A percentile compares a stretch with the other conserved stretches of the same genome.
These are phyloP conservation scores for Platycheirus albimanus DNA, from an alignment of 2,888 invertebrate genomes.

Conservation along the genomic window DNA sequence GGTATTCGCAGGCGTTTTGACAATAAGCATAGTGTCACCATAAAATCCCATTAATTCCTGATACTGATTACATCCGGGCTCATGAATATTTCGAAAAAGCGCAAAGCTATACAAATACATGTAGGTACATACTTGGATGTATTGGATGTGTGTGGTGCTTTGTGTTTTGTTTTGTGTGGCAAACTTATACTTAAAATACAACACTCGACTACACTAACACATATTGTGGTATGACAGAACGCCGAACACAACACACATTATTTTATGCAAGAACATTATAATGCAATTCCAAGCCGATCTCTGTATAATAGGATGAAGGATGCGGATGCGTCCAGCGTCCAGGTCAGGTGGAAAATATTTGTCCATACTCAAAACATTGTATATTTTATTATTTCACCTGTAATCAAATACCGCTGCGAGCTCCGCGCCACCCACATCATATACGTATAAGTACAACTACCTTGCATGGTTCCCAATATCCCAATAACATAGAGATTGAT, in stretches of 20 bases:
- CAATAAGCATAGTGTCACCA: slow-evolving; percentile 67
- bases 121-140: no score
- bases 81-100: slow-evolving; percentile 51
- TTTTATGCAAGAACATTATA: slow-evolving; percentile 54
- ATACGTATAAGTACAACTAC: no score
- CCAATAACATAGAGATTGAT: slow-evolving; percentile 54
- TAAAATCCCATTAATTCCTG: slow-evolving; percentile 70
- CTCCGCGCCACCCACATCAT: no score
- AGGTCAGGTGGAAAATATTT: slow-evolving; percentile 62
- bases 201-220: not conserved
- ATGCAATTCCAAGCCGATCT: slow-evolving; percentile 21
- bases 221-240: not conserved
- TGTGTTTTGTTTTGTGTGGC: slow-evolving; percentile 2
- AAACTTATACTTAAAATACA: not conserved
- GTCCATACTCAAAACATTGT: slow-evolving; percentile 29
- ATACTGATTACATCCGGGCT: slow-evolving; percentile 71
- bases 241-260: slow-evolving; percentile 8
- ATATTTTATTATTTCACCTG: slow-evolving; percentile 62
- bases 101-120: slow-evolving; percentile 21
- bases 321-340: no score
- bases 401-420: no score
- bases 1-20: slow-evolving; percentile 43
- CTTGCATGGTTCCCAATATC: no score
- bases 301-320: not conserved
- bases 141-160: not conserved